Evolutionary conservation across 1,140 invertebrate species (phyloP).

Genomic region (Sarcophaga peregrina): DNA sequence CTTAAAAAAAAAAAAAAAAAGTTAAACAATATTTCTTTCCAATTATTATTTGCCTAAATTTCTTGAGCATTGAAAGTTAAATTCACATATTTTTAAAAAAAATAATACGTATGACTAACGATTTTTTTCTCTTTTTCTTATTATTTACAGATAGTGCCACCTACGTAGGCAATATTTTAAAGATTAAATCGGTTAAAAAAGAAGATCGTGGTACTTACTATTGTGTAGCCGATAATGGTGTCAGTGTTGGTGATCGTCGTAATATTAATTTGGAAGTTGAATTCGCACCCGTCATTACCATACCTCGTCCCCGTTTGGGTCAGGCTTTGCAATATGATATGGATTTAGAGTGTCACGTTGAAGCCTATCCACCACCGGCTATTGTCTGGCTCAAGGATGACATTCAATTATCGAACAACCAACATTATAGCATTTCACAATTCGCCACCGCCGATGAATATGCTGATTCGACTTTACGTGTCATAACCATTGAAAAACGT

Average conservation of each 20-base stretch:
- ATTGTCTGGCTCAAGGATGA: conserved; percentile 89
- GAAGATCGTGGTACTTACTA: conserved; percentile 93
- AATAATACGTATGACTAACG: not conserved
- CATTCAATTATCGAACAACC: conserved; percentile 84
- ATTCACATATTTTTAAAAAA: no score
- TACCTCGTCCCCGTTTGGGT: conserved; percentile 81
- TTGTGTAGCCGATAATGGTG: conserved; percentile 92
- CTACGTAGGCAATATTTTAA: conserved; percentile 84
- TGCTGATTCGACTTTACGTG: conserved; percentile 86
- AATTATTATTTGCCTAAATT: no score
- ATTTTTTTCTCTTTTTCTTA: not conserved
- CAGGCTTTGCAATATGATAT: conserved; percentile 92
- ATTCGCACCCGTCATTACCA: conserved; percentile 86
- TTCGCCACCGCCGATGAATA: conserved; percentile 91
- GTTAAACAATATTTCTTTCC: no score
- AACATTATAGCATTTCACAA: conserved; percentile 89
- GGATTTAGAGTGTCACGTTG: conserved; percentile 91
- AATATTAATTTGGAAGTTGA: conserved; percentile 92
- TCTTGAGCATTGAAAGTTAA: no score
- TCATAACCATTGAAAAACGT: conserved; percentile 90
- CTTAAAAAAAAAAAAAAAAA: no score
- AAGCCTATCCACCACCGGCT: conserved; percentile 90
- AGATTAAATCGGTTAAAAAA: conserved; percentile 82
- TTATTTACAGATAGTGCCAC: conserved; percentile 63
- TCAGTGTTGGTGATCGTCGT: conserved; percentile 83